These are phyloP conservation scores for Sebastes cheni DNA, from an alignment of 2,797 vertebrate species.

Conservation along the genomic window DNA sequence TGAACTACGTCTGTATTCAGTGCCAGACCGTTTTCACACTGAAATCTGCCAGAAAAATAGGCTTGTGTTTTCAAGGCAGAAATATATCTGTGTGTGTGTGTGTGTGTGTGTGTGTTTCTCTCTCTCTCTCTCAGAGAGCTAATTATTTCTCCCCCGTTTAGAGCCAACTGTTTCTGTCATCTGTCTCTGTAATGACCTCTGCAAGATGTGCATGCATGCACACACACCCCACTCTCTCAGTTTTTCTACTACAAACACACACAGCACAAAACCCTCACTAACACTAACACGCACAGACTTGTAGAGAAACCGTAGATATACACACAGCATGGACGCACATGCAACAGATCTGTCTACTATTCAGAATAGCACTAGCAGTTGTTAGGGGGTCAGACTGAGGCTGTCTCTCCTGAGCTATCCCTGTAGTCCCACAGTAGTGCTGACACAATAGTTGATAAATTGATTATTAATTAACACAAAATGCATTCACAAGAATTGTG, in stretches of 20 bases:
- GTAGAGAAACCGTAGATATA: background rate
- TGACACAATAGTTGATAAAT: background rate
- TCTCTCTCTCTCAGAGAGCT: slow-evolving; percentile 58
- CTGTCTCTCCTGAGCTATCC: background rate
- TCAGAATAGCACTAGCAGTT: background rate
- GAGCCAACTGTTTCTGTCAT: slow-evolving; percentile 81
- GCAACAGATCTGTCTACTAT: slow-evolving; percentile 9
- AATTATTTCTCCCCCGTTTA: slow-evolving; percentile 76
- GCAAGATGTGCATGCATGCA: slow-evolving; percentile 64
- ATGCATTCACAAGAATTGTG: background rate
- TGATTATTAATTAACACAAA: background rate
- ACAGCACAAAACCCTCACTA: background rate
- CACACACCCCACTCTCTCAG: slow-evolving; percentile 8
- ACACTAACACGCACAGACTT: background rate
- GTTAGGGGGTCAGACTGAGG: background rate
- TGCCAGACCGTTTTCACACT: slow-evolving; percentile 73
- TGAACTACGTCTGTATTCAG: slow-evolving; percentile 48
- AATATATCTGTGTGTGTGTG: slow-evolving; percentile 27
- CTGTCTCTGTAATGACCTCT: slow-evolving; percentile 79
- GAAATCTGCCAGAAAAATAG: slow-evolving; percentile 65
- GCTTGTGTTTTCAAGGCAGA: slow-evolving; percentile 51
- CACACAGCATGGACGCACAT: slow-evolving; percentile 9
- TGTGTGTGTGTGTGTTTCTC: background rate
- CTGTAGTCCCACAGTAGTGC: background rate
- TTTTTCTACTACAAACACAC: slow-evolving; percentile 12